phyloP scores from a whole-genome alignment of 2,113 vertebrate species.

The Scatophagus argus region DNA sequence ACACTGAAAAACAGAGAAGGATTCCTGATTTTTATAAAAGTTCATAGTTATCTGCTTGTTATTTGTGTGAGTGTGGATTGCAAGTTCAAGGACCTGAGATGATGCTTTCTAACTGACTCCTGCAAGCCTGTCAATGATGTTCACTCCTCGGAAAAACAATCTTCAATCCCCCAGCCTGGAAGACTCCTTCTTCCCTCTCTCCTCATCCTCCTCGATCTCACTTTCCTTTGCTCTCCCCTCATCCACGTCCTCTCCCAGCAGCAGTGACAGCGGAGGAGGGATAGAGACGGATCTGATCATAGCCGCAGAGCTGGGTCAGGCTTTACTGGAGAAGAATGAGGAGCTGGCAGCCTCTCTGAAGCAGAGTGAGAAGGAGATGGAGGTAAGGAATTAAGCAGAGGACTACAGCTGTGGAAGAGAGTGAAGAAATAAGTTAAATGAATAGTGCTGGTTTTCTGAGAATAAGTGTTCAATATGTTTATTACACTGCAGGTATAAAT shows the following conservation, averaged over 20 bases:
- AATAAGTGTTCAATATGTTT: background rate
- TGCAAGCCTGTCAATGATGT: conserved; percentile 60
- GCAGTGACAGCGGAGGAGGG: conserved; percentile 58
- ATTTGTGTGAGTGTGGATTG: conserved; percentile 11
- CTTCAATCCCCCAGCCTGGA: conserved; percentile 82
- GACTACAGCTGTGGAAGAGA: too few species aligned
- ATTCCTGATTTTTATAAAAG: background rate
- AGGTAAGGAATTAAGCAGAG: conserved; percentile 69
- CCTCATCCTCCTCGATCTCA: conserved; percentile 74
- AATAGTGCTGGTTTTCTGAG: background rate
- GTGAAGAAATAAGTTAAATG: background rate
- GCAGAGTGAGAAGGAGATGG: conserved; percentile 76
- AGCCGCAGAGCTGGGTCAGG: conserved; percentile 86
- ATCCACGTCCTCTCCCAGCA: conserved; percentile 45
- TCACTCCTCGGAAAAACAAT: conserved; percentile 76
- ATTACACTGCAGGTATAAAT: background rate
- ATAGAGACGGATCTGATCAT: conserved; percentile 85
- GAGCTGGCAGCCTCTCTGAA: conserved; percentile 79
- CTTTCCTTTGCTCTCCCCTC: conserved; percentile 67
- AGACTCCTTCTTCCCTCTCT: conserved; percentile 85
- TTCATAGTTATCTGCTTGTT: background rate
- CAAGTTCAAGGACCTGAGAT: background rate
- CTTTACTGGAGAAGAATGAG: conserved; percentile 86
- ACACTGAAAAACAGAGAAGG: background rate
- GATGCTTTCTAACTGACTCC: conserved; percentile 40